A percentile compares a stretch with the other conserved stretches of the same genome.
These are phyloP conservation scores for Philaenus spumarius DNA, from an alignment of 1,140 invertebrate genomes.

Conservation along the genomic window DNA sequence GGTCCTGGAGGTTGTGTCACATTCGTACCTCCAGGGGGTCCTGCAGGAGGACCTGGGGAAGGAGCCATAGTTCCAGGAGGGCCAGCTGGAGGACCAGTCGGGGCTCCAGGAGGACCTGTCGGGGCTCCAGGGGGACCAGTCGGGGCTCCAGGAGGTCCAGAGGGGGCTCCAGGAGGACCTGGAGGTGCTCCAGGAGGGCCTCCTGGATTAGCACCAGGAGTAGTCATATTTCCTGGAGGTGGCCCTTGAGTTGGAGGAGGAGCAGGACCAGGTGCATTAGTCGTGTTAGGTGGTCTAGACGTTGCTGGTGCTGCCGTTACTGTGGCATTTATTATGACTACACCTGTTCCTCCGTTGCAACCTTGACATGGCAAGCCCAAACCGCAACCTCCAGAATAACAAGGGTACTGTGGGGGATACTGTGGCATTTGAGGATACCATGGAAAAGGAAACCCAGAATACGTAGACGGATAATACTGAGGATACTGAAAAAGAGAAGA, in stretches of 20 bases:
- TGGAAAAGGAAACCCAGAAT: too few species aligned
- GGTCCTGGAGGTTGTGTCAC: not conserved
- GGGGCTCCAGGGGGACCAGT: not conserved
- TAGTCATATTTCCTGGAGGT: not conserved
- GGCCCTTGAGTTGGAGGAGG: not conserved
- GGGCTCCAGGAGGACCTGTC: not conserved
- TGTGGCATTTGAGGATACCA: not conserved
- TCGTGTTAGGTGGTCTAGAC: not conserved
- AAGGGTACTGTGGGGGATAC: not conserved
- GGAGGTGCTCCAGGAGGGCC: not conserved
- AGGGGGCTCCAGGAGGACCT: not conserved
- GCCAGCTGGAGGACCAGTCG: not conserved
- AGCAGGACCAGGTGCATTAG: not conserved
- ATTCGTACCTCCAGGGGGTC: not conserved
- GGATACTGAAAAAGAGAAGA: too few species aligned
- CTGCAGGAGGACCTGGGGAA: not conserved
- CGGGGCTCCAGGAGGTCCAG: not conserved
- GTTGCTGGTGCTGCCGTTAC: not conserved
- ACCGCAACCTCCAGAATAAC: not conserved
- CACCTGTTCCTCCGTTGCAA: not conserved
- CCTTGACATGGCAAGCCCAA: not conserved
- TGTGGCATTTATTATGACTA: not conserved
- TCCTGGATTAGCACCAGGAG: too few species aligned
- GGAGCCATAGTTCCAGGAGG: not conserved
- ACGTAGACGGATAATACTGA: too few species aligned